A percentile compares a stretch with the other conserved stretches of the same genome.
Evolutionary conservation across 1,140 invertebrate genomes (phyloP).

Genomic region (Trichoplusia ni): DNA sequence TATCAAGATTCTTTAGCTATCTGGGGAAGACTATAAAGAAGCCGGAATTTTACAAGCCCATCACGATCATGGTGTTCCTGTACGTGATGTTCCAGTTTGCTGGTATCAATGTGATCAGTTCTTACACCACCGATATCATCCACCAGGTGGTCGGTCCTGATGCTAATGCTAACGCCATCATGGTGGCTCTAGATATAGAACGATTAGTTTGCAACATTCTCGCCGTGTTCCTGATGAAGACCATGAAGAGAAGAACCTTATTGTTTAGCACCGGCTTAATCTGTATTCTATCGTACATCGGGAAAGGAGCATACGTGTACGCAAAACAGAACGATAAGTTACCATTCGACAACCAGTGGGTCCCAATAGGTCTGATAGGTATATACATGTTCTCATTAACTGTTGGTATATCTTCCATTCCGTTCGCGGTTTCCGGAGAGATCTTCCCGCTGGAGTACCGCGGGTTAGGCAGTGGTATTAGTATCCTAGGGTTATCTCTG

Average conservation of each 20-base stretch:
- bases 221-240: constrained; percentile 72
- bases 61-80: constrained; percentile 68
- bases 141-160: constrained; percentile 62
- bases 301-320: constrained; percentile 63
- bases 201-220: constrained; percentile 67
- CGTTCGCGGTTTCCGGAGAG: constrained; percentile 72
- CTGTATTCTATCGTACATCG: constrained; percentile 64
- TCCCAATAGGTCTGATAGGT: constrained; percentile 63
- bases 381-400: constrained; percentile 73
- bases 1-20: constrained; percentile 54
- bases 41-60: constrained; percentile 76
- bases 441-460: constrained; percentile 73
- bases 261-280: constrained; percentile 59
- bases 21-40: constrained; percentile 54
- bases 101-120: constrained; percentile 74
- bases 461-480: constrained; percentile 68
- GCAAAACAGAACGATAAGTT: constrained; percentile 51
- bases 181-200: constrained; percentile 70
- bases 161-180: constrained; percentile 62
- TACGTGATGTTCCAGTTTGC: constrained; percentile 75
- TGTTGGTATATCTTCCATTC: constrained; percentile 69
- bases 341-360: constrained; percentile 56
- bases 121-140: constrained; percentile 71
- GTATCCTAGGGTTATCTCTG: constrained; percentile 60
- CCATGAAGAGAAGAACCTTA: constrained; percentile 63